Evolutionary conservation across 2,888 invertebrate genomes (phyloP), one percentile per base, ranked within the genome.

Genomic region (Limenitis camilla): DNA sequence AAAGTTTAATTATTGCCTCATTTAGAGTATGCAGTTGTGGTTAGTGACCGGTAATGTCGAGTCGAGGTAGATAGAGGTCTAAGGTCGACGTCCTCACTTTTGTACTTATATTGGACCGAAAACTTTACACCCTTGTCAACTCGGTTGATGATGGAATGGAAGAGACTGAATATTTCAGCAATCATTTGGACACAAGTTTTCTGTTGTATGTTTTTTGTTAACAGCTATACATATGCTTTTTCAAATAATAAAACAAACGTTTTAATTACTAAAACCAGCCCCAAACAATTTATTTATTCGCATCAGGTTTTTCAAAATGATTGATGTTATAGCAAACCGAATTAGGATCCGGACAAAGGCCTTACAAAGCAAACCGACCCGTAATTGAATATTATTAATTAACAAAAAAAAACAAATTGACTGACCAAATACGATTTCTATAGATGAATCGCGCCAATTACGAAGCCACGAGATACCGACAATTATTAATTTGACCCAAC

Each of bases 1-100:
- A 27, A 43, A 53, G 43, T 53, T 53, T 49, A 53, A 53, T 49
- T 49, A 53, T 53, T 43, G 39, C 44, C 48, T 52, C 43, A 52
- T 48, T 52, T 47, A 43, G 43, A 33, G 43, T 48, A 43, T 50
- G 50, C 50, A 43, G 39, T 53, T 48, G 48, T n/a, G 52, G 52
- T 40, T 39, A 39, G 52, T 44, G 10, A 11, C 28, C 43, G 43
- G 29, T 28, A 50, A 44, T 44, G 43, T 39, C 39, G 39, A 32
- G 36, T 38, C 10, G 10, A 19, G 31, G 47, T 47, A 39, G 4
- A 43, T 41, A 44, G 47, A 46, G 51, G 30, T 44, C 43, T 36
- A 43, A 30, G 43, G 38, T 42, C 32, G 19, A 5, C 7, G 11
- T 4, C 8, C 29, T 11, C 33, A 39, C 29, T 44, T n/a, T 33